These are phyloP conservation scores for Lucilia sericata DNA, from an alignment of 1,140 invertebrate genomes.

Conservation along the genomic window DNA sequence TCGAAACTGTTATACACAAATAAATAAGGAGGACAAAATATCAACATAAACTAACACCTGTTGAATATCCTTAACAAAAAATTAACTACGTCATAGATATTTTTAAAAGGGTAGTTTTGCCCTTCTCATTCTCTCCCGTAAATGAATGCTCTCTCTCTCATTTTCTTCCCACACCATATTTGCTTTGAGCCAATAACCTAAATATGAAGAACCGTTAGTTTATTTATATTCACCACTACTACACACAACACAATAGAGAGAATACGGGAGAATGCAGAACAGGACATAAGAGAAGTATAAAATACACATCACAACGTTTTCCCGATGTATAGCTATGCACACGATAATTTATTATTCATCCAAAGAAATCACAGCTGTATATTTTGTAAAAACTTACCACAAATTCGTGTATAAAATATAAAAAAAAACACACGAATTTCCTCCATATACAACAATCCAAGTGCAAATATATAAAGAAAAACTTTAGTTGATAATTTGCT, in stretches of 20 bases:
- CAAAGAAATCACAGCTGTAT: slow-evolving; percentile 26
- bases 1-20: no score
- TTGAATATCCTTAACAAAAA: no score
- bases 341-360: slow-evolving; percentile 39
- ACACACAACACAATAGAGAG: background rate
- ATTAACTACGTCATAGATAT: no score
- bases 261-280: no score
- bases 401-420: slow-evolving; percentile 18
- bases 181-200: slow-evolving; percentile 13
- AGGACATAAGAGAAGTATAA: background rate
- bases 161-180: background rate
- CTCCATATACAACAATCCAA: background rate
- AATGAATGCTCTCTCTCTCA: no score
- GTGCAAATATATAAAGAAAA: slow-evolving; percentile 24
- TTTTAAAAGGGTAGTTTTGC: no score
- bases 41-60: no score
- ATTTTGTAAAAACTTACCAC: slow-evolving; percentile 33
- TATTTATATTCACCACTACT: background rate
- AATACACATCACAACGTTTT: slow-evolving; percentile 6
- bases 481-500: slow-evolving; percentile 40
- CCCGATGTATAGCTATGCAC: slow-evolving; percentile 28
- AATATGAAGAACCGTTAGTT: background rate
- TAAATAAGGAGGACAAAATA: no score
- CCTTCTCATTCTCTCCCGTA: no score
- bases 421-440: background rate